These are phyloP conservation scores for Pemphigus obesinymphae DNA, from an alignment of 1,140 invertebrate species.

Conservation along the genomic window DNA sequence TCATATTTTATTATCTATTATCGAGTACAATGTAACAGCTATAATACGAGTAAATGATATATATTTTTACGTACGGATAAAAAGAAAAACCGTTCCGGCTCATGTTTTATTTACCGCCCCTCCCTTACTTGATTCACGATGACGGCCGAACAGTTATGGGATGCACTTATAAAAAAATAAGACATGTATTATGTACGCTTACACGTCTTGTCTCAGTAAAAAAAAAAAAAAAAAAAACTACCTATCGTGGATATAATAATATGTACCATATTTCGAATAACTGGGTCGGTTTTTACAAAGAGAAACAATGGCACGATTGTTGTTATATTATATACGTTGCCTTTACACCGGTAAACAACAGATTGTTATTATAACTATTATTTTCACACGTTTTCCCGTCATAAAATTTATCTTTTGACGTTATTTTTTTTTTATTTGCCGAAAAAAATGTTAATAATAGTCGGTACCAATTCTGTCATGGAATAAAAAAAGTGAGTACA, in stretches of 20 bases:
- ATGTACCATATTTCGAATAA: constrained; percentile 21
- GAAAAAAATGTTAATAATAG: no score
- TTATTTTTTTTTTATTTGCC: neutral
- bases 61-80: neutral
- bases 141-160: neutral
- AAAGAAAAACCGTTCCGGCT: constrained; percentile 25
- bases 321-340: neutral
- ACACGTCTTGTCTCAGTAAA: neutral
- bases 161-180: constrained; percentile 21
- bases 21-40: neutral
- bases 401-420: neutral
- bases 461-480: no score
- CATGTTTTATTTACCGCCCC: constrained; percentile 4
- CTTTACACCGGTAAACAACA: neutral
- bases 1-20: neutral
- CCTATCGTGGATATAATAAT: constrained; percentile 22
- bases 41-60: no score
- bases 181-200: constrained; percentile 33
- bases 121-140: neutral
- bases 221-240: constrained; percentile 16
- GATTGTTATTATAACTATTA: constrained; percentile 21
- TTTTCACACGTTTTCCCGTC: constrained; percentile 15
- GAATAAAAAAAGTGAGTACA: no score
- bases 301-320: constrained; percentile 27
- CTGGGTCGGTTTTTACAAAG: constrained; percentile 27